Base-by-base conservation (phyloP, 2,113 vertebrate species). In the Mionectes macconnelli region DNA sequence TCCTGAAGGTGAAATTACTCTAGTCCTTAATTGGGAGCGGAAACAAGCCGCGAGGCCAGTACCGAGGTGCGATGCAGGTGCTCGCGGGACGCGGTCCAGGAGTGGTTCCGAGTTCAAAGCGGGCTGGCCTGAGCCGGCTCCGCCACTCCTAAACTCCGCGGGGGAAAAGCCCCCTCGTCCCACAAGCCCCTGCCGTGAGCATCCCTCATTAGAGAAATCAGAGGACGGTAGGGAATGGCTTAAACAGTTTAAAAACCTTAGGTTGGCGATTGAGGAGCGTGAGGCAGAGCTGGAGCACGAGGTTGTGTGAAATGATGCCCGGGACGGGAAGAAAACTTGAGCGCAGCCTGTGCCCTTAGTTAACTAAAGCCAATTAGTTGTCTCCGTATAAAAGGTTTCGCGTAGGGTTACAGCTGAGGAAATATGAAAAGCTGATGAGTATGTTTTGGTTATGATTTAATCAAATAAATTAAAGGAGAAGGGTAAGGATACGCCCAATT, bases 401-500 rank as follows among this genome's bases (percentile, higher is more conserved):
- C 37, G 28, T 89, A 82, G 17, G 84, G 88, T 83, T 80, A 64
- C 55, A 60, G 45, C 76, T 80, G 84, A 85, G 79, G 92, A 90
- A 85, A 77, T 56, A 75, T 5, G 50, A 93, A 85, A 77, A 70
- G 79, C 44, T 94, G 39, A 74, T 68, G 90, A 84, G 45, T 78
- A 60, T 93, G 76, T 70, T 89, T 95, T 84, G 90, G 72, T 94
- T 95, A 89, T 92, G 93, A 94, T 94, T 92, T 95, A 93, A 96
- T 96, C 93, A 96, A 92, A 96, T 94, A 96, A 95, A 97, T 95
- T 96, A 96, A 92, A 97, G 93, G 83, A 81, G 93, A 81, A 88
- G 55, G 10, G 59, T 47, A 74, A 80, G 87, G 64, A 85, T 80
- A 95, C 96, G 72, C 95, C 96, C 85, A 55, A 62, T 59, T 60